Evolutionary conservation across 2,888 invertebrate species (phyloP).

Genomic region (Xestia ashworthii): DNA sequence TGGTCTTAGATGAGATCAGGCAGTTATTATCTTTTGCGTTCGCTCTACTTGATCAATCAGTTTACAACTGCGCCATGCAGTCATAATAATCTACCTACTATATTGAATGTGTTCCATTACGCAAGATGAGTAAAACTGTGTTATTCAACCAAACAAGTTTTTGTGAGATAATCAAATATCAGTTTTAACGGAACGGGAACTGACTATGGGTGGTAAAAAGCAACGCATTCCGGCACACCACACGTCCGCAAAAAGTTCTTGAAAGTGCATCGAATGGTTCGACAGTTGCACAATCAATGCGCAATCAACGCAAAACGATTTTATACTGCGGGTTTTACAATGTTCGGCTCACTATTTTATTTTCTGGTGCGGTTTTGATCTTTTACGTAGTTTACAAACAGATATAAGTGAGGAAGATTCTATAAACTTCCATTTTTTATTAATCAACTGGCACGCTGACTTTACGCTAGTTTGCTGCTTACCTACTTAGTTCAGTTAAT

Average conservation of each 20-base stretch:
- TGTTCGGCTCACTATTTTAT: conserved; percentile 21
- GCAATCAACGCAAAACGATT: conserved; percentile 64
- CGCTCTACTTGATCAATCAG: conserved; percentile 1
- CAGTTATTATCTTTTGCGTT: conserved; percentile 1
- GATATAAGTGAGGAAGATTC: not conserved
- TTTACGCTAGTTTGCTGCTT: not conserved
- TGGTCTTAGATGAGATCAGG: not conserved
- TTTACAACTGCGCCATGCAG: not conserved
- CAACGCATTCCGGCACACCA: conserved; percentile 57
- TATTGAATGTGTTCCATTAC: conserved; percentile 3
- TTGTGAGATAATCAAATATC: conserved; percentile 67
- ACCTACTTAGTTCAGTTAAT: not conserved
- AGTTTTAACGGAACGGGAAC: conserved; percentile 60
- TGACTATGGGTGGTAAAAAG: conserved; percentile 66
- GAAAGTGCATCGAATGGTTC: conserved; percentile 63
- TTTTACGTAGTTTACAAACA: conserved; percentile 12
- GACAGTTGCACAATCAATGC: conserved; percentile 69
- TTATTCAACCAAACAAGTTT: conserved; percentile 39
- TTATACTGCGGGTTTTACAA: conserved; percentile 52
- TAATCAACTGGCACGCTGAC: not conserved
- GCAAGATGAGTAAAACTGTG: not conserved
- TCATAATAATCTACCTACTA: not conserved
- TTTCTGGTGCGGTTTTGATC: conserved; percentile 10
- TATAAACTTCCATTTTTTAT: not conserved
- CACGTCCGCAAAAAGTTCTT: conserved; percentile 63